Evolutionary conservation across 2,113 vertebrate genomes (phyloP).

Genomic region (Zapornia atra): DNA sequence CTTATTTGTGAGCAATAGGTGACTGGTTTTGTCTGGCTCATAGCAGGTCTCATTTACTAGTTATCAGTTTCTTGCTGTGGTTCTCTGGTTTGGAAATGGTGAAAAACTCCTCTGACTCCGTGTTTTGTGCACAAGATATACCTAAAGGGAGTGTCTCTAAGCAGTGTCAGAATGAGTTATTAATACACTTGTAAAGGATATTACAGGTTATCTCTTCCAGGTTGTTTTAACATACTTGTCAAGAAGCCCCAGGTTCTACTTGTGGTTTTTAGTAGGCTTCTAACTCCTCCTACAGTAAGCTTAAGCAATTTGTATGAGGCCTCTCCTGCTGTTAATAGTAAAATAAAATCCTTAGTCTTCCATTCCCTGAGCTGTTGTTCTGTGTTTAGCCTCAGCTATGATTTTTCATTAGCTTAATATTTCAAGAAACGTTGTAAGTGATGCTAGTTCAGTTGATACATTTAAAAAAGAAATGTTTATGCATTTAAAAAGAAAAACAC

Average conservation of each 20-base stretch:
- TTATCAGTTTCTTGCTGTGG: not conserved
- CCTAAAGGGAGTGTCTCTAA: not conserved
- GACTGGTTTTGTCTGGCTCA: not conserved
- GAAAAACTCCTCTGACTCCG: not conserved
- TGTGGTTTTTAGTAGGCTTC: not conserved
- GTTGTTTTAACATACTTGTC: not conserved
- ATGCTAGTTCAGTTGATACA: not conserved
- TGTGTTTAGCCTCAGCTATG: not conserved
- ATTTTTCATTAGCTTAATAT: not conserved
- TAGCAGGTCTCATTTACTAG: not conserved
- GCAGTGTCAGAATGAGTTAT: not conserved
- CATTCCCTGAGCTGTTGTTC: not conserved
- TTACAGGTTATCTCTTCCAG: not conserved
- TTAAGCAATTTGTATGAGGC: not conserved
- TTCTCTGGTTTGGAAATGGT: not conserved
- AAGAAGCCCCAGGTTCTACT: not conserved
- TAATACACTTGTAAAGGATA: not conserved
- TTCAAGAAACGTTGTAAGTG: not conserved
- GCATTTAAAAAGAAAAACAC: too few relatives aligned
- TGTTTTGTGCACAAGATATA: not conserved
- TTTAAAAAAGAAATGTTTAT: not conserved
- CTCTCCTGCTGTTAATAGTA: not conserved
- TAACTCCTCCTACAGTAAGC: not conserved
- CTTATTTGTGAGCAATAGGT: not conserved
- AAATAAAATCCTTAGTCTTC: not conserved